phyloP scores from a whole-genome alignment of 2,888 invertebrate species.

The Philaethria dido region DNA sequence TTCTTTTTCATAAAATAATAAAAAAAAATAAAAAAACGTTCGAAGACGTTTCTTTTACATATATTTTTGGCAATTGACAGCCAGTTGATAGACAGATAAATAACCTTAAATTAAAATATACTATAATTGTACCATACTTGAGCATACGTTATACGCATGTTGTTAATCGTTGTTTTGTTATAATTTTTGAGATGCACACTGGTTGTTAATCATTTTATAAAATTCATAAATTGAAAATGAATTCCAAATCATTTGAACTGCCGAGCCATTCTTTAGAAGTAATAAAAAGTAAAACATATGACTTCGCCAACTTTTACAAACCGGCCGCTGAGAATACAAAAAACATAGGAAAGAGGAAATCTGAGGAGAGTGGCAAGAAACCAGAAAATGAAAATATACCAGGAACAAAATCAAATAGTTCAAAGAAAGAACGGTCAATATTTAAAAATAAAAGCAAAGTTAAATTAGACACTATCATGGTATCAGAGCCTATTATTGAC shows the following conservation, averaged over 20 bases:
- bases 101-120: conserved; percentile 11
- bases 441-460: conserved; percentile 56
- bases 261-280: conserved; percentile 47
- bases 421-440: conserved; percentile 50
- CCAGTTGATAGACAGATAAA: not conserved
- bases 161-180: not conserved
- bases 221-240: conserved; percentile 50
- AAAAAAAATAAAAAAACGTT: too few relatives aligned
- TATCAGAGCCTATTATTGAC: conserved; percentile 56
- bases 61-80: not conserved
- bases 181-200: not conserved
- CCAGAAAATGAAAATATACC: conserved; percentile 45
- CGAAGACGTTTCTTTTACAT: not conserved
- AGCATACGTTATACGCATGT: not conserved
- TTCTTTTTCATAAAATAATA: too few relatives aligned
- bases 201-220: not conserved
- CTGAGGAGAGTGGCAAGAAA: conserved; percentile 43
- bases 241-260: conserved; percentile 58
- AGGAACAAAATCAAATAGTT: conserved; percentile 44
- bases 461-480: conserved; percentile 51
- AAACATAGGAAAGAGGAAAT: conserved; percentile 48
- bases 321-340: conserved; percentile 55
- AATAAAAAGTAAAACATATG: conserved; percentile 56
- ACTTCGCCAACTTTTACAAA: conserved; percentile 66
- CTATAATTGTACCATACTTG: conserved; percentile 5